These are phyloP conservation scores for Helicoverpa assulta DNA, from an alignment of 2,888 invertebrate genomes.

Conservation along the genomic window DNA sequence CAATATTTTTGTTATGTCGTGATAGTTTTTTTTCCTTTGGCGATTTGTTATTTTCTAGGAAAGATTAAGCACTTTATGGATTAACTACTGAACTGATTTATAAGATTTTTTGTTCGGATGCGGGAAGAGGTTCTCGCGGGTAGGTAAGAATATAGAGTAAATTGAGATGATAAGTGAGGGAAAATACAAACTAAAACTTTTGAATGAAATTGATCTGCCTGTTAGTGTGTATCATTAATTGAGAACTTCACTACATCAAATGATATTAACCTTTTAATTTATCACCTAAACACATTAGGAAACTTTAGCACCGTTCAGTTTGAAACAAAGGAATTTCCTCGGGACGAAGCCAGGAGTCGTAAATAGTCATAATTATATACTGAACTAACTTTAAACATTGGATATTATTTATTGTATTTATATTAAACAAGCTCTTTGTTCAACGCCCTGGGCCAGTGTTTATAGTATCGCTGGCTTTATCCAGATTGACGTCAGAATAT, in stretches of 20 bases:
- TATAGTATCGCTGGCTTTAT: constrained; percentile 20
- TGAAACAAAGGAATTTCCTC: constrained; percentile 44
- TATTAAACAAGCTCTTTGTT: constrained; percentile 39
- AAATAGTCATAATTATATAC: constrained; percentile 45
- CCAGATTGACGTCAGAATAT: constrained; percentile 16
- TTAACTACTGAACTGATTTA: no score
- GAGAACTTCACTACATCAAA: not conserved
- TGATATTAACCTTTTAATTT: constrained; percentile 9
- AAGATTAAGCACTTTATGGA: no score
- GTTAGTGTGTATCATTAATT: not conserved
- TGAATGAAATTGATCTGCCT: no score
- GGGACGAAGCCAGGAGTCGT: constrained; percentile 26
- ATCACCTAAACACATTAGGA: constrained; percentile 8
- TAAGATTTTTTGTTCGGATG: no score
- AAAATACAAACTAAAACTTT: no score
- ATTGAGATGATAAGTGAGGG: no score
- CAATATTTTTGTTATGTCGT: not conserved
- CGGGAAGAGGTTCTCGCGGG: no score
- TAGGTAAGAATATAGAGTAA: no score
- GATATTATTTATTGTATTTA: constrained; percentile 42
- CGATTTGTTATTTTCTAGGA: not conserved
- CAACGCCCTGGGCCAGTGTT: constrained; percentile 18
- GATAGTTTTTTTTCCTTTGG: not conserved
- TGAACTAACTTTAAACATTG: constrained; percentile 9
- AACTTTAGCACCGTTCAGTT: not conserved